Base-by-base conservation (phyloP, 2,797 vertebrate species). In the Varecia variegata region DNA sequence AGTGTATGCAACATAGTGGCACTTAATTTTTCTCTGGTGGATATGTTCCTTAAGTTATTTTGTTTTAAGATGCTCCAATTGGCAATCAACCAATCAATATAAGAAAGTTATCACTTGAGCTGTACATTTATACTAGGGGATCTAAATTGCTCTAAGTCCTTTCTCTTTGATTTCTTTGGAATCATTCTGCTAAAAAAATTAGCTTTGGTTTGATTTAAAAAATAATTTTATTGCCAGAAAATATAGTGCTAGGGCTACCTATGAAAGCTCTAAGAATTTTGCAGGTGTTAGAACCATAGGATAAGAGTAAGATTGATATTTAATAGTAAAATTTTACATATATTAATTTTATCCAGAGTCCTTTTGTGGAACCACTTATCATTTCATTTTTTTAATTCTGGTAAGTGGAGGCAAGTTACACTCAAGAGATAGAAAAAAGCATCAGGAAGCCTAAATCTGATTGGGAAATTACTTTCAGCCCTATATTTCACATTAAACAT, bases 351-450 rank as follows among this genome's bases (percentile, higher is more conserved):
- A 68, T 50, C 90, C 70, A 79, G 43, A 47, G 40, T 82, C 62
- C 43, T 91, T 85, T 86, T 38, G 50, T 40, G 45, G 21, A 95
- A 56, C 35, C 54, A 89, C 81, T 81, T 93, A 52, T 95, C 60
- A 88, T 94, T 92, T 87, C 52, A 90, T 54, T 73, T 88, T 88
- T 96, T 92, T 82, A 93, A 79, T 88, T 35, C 27, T 92, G 80
- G 54, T 52, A 88, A 54, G 56, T 89, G 38, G 73, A 93, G 47
- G 15, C n/a, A 81, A 76, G 40, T 80, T 85, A 85, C 15, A 32
- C 35, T 86, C 62, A 30, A 71, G 73, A 96, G 83, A 81, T 8
- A 88, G 82, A 60, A 77, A 91, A 94, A 91, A 82, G 45, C 71
- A 60, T 54, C 52, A 70, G 83, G 90, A 94, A 96, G 45, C 52